phyloP scores from a whole-genome alignment of 2,888 invertebrate species.

The Dusona sp. region DNA sequence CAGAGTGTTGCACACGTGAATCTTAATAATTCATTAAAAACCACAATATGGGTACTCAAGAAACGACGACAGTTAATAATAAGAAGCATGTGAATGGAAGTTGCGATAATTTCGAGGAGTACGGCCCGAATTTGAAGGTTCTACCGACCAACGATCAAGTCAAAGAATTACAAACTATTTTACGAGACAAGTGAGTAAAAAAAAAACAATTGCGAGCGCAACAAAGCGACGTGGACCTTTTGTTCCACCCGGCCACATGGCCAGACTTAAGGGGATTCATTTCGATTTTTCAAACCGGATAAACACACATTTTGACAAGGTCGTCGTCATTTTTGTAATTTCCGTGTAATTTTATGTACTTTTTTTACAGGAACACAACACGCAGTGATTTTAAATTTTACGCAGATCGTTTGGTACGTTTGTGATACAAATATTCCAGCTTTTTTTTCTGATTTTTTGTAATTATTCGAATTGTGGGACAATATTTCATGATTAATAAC shows the following conservation, averaged over 20 bases:
- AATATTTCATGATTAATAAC: neutral
- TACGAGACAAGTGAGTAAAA: constrained; percentile 91
- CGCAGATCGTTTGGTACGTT: constrained; percentile 93
- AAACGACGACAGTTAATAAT: constrained; percentile 78
- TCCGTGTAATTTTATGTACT: constrained; percentile 26
- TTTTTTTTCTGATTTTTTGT: neutral
- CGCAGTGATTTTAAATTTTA: constrained; percentile 99
- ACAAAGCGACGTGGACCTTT: constrained; percentile 33
- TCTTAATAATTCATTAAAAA: constrained; percentile 10
- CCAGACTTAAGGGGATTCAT: neutral
- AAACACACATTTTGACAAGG: constrained; percentile 8
- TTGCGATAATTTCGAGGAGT: constrained; percentile 86
- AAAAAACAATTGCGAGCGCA: constrained; percentile 25
- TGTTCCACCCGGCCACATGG: constrained; percentile 45
- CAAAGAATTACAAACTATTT: constrained; percentile 93
- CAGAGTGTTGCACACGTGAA: constrained; percentile 5
- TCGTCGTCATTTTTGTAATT: constrained; percentile 37
- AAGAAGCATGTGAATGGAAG: constrained; percentile 78
- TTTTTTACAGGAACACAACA: constrained; percentile 91
- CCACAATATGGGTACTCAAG: constrained; percentile 83
- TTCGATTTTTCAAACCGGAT: neutral
- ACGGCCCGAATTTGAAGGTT: constrained; percentile 90
- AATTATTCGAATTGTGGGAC: neutral
- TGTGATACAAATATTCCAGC: constrained; percentile 10
- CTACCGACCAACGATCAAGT: constrained; percentile 92